Evolutionary conservation across 1,140 invertebrate genomes (phyloP).

Genomic region (Himalopsyche phryganea): DNA sequence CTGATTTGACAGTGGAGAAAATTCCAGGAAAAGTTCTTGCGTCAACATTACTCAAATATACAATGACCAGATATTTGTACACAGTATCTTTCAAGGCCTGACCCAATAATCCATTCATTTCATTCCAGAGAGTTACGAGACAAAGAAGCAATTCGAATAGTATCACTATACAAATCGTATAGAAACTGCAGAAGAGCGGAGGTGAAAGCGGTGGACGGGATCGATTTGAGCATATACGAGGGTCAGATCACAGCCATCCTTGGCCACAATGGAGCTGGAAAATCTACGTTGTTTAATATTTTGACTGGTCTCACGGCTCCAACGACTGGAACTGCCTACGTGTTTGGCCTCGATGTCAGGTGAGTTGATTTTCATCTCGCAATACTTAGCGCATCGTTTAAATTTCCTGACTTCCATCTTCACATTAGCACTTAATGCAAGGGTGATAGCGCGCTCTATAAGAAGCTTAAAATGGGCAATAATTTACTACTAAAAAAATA

Average conservation of each 20-base stretch:
- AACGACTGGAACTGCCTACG: conserved; percentile 68
- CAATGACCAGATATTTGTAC: too few species aligned
- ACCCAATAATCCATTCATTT: too few species aligned
- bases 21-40: too few species aligned
- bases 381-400: neutral
- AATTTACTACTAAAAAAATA: too few species aligned
- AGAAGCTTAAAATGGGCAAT: too few species aligned
- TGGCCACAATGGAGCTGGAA: conserved; percentile 88
- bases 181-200: conserved; percentile 55
- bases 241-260: conserved; percentile 80
- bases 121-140: conserved; percentile 60
- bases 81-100: too few species aligned
- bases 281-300: conserved; percentile 83
- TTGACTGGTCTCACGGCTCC: conserved; percentile 76
- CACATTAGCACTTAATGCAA: too few species aligned
- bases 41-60: too few species aligned
- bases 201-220: conserved; percentile 60
- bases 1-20: too few species aligned
- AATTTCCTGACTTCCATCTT: too few species aligned
- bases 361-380: conserved; percentile 31
- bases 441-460: too few species aligned
- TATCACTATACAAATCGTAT: conserved; percentile 69
- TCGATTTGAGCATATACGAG: conserved; percentile 73
- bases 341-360: conserved; percentile 73
- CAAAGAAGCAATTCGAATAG: conserved; percentile 72